Evolutionary conservation across 2,888 invertebrate species (phyloP), one percentile per base, ranked within the genome.

Genomic region (Agrochola lychnidis): DNA sequence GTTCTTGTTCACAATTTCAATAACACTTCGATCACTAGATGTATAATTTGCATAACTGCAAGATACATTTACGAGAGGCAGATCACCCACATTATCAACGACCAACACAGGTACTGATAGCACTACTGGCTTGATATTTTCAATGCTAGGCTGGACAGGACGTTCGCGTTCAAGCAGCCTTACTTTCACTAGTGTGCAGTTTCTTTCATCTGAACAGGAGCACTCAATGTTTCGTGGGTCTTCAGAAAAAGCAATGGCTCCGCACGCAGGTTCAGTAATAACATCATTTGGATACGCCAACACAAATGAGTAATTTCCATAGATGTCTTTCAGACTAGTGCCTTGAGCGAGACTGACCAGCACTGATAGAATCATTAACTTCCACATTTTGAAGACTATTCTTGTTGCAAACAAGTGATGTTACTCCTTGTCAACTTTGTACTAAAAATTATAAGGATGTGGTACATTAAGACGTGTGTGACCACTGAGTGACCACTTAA

Each of bases 1-100:
- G 14, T 80, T 80, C 0, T 56, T 19, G 14, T 80, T 80, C 61
- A 80, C 82, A 64, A 66, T 59, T 66, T 69, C 63, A 22, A 80
- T 25, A 42, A 82, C 56, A 48, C 77, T 70, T 48, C 79, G 64
- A n/a, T 66, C 68, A 48, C 14, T 22, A 7, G 25, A n/a, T 5
- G 30, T 22, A 7, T 57, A 48, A 48, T 61, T 51, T 30, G 30
- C 77, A 45, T 66, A 61, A 7, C 22, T 61, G 56, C 79, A 80
- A 40, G 64, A 48, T 19, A 66, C 64, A 5, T 80, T 56, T 10
- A 61, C 4, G 4, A 59, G 25, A 25, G 77, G 53, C 4, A 51
- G 14, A 2, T 76, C 48, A 56, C 19, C 14, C 6, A 59, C 14
- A n/a, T 59, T 42, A 0, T 80, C 70, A 22, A 82, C 56, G 1